Evolutionary conservation across 2,888 invertebrate species (phyloP).

Genomic region (Arge pagana): DNA sequence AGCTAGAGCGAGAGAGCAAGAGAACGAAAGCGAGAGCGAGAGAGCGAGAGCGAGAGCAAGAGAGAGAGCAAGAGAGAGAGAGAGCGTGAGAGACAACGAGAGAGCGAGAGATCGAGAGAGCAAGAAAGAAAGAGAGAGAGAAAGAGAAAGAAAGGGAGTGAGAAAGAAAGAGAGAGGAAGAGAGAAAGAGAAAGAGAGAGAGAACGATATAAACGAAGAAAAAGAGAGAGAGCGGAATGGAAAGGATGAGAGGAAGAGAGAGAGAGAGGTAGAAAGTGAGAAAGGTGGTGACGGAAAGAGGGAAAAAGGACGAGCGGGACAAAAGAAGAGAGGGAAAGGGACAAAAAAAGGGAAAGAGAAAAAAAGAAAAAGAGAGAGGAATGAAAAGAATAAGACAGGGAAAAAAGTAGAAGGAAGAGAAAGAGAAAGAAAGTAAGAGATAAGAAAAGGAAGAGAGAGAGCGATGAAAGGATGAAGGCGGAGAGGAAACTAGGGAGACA

Average conservation of each 20-base stretch:
- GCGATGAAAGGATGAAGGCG: background rate
- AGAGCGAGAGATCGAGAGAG: no score
- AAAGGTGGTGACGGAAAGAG: background rate
- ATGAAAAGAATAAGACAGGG: background rate
- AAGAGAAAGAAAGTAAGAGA: background rate
- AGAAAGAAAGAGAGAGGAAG: background rate
- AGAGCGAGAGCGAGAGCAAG: no score
- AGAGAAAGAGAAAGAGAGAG: background rate
- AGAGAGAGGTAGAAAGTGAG: background rate
- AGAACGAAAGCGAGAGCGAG: no score
- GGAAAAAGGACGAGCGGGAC: no score
- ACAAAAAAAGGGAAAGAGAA: background rate
- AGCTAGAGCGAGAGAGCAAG: no score
- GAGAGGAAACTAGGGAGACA: background rate
- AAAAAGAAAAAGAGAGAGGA: background rate
- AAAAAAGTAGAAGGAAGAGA: background rate
- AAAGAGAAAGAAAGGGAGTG: background rate
- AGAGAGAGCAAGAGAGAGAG: no score
- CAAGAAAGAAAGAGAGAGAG: background rate
- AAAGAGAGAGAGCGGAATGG: background rate
- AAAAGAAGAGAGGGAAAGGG: background rate
- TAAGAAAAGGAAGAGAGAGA: background rate
- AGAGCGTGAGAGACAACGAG: no score
- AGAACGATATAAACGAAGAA: background rate
- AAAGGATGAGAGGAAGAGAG: background rate